phyloP scores from a whole-genome alignment of 2,888 invertebrate genomes.

The Malacosoma neustria region DNA sequence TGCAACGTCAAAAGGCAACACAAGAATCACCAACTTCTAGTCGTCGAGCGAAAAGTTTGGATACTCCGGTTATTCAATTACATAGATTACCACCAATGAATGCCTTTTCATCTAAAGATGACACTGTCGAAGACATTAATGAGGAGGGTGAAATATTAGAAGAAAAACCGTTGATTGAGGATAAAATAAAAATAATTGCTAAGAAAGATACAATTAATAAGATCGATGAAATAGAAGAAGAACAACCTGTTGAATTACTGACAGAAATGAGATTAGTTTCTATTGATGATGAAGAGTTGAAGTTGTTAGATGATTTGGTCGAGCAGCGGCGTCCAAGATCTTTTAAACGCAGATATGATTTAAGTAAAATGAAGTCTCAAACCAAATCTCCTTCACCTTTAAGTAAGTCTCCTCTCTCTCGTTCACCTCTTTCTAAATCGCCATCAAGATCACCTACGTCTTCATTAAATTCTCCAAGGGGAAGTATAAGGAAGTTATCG shows the following conservation, averaged over 20 bases:
- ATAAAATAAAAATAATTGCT: constrained; percentile 30
- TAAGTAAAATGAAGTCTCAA: constrained; percentile 54
- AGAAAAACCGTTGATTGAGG: constrained; percentile 72
- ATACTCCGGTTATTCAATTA: constrained; percentile 87
- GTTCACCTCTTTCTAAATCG: constrained; percentile 66
- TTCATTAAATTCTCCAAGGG: constrained; percentile 66
- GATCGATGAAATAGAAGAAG: constrained; percentile 73
- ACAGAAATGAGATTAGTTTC: constrained; percentile 57
- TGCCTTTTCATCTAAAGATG: constrained; percentile 92
- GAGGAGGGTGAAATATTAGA: constrained; percentile 78
- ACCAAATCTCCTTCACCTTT: constrained; percentile 58
- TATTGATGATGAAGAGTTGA: constrained; percentile 75
- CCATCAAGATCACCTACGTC: constrained; percentile 70
- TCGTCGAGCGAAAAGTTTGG: constrained; percentile 87
- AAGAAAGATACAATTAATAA: constrained; percentile 55
- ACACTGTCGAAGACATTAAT: constrained; percentile 86
- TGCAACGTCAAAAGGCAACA: constrained; percentile 85
- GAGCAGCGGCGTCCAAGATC: constrained; percentile 66
- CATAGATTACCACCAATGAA: constrained; percentile 87
- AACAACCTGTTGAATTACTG: constrained; percentile 43
- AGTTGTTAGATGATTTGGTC: constrained; percentile 69
- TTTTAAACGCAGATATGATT: constrained; percentile 62
- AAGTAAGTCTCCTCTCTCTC: constrained; percentile 59
- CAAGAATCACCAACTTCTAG: constrained; percentile 83
- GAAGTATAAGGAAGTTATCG: constrained; percentile 65